Evolutionary conservation across 2,113 vertebrate species (phyloP).

Genomic region (Myotis davidii): DNA sequence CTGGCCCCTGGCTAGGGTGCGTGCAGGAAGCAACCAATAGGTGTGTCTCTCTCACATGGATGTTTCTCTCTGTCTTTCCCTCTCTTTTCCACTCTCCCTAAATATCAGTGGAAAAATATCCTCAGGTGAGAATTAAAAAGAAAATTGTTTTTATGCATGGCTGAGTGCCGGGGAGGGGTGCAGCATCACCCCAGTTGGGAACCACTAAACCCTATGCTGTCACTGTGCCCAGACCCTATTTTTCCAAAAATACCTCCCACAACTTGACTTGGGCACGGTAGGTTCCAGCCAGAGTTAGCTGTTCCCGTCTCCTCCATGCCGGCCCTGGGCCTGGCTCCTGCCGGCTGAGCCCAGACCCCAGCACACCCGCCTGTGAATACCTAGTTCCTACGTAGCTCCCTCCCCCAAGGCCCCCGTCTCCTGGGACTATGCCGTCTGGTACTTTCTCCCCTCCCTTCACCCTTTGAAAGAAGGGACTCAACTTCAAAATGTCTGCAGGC

Average conservation of each 20-base stretch:
- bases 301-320: background rate
- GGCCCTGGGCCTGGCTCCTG: background rate
- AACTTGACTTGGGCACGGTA: background rate
- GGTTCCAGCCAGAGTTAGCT: background rate
- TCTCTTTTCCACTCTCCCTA: too few relatives aligned
- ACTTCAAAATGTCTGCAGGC: background rate
- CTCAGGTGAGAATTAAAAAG: too few relatives aligned
- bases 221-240: background rate
- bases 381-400: background rate
- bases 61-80: too few relatives aligned
- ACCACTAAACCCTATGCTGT: background rate
- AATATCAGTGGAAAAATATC: too few relatives aligned
- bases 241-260: background rate
- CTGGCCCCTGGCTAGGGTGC: too few relatives aligned
- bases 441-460: background rate
- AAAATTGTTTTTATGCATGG: background rate
- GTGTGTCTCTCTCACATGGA: too few relatives aligned
- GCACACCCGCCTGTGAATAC: background rate
- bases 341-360: background rate
- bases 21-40: too few relatives aligned
- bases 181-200: background rate
- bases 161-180: background rate
- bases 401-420: background rate
- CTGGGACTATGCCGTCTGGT: background rate
- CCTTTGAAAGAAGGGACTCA: background rate